Base-by-base conservation (phyloP, 2,888 invertebrate species). In the Orthosia incerta region DNA sequence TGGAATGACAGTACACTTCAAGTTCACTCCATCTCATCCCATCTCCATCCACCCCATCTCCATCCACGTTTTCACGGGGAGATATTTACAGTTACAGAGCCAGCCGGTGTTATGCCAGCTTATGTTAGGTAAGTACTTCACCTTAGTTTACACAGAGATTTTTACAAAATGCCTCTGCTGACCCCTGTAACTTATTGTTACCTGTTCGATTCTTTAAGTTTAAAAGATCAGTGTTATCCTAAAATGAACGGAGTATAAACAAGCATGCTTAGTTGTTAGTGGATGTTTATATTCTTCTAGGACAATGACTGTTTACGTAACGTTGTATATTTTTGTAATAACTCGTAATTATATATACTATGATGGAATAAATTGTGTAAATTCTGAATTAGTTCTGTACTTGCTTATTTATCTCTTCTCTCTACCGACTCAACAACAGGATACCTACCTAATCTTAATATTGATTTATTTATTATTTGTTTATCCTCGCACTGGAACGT, bases 241-340 rank as follows among this genome's bases (percentile, higher is more conserved):
- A 46, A 75, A 74, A 67, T 60, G 18, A 62, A 23, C 69, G 39
- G 56, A 62, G 16, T 57, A 62, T 46, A 57, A 68, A 50, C 31
- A 66, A 64, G 57, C 71, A 75, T 76, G 65, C 53, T 65, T 75
- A 82, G 64, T 67, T 64, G 11, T 56, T 82, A 84, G 71, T 76
- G 23, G 56, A 78, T 69, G 78, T 83, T 77, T 77, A 83, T 82
- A 79, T 76, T 84, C 70, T 80, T 77, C 69, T 71, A 74, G 82
- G n/a, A 53, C 72, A 78, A 76, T 77, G 85, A 86, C 80, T 87
- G 84, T 83, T 76, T 82, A 74, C 50, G 74, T 76, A 74, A 68
- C 53, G 64, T 75, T 80, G 64, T 79, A 79, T 79, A 82, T 86
- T 84, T 80, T 86, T 82, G 86, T 86, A 85, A 86, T 86, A 81